Percentiles rank a stretch among this genome's conserved stretches.
phyloP scores from a whole-genome alignment of 2,113 vertebrate genomes.

The Austrofundulus limnaeus region DNA sequence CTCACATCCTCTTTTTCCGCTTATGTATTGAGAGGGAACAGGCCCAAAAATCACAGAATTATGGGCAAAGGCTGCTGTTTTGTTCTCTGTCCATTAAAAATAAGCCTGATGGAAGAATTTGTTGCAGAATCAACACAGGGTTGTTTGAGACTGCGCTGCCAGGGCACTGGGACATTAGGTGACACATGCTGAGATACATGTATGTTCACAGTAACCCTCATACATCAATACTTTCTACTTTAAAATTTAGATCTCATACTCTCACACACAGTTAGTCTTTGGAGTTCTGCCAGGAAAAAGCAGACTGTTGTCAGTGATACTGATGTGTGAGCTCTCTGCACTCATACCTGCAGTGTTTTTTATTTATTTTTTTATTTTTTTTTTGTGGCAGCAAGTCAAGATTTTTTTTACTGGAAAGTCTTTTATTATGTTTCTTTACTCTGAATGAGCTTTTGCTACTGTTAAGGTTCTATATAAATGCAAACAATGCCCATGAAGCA shows the following conservation, averaged over 20 bases:
- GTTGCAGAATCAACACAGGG: constrained; percentile 52
- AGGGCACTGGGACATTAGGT: constrained; percentile 41
- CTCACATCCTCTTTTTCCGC: constrained; percentile 59
- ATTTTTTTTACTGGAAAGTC: constrained; percentile 21
- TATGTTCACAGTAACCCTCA: constrained; percentile 10
- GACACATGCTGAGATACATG: constrained; percentile 27
- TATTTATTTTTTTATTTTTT: constrained; percentile 5
- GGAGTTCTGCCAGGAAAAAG: constrained; percentile 36
- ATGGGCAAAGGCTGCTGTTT: constrained; percentile 64
- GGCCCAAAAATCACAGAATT: constrained; percentile 76
- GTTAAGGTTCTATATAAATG: constrained; percentile 8
- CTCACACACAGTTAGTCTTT: constrained; percentile 21
- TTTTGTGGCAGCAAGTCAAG: constrained; percentile 32
- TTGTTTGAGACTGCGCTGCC: constrained; percentile 55
- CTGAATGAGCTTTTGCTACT: constrained; percentile 10
- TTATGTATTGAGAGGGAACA: constrained; percentile 70
- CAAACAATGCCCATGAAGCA: neutral
- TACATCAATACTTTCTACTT: constrained; percentile 15
- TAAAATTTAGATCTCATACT: neutral
- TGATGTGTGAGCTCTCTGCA: constrained; percentile 24
- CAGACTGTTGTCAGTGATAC: constrained; percentile 19
- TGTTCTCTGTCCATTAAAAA: constrained; percentile 73
- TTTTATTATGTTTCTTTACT: constrained; percentile 12
- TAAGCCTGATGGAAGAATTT: constrained; percentile 61
- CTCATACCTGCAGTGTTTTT: constrained; percentile 19